Evolutionary conservation across 2,113 vertebrate genomes (phyloP).

Genomic region (Crotophaga sulcirostris): DNA sequence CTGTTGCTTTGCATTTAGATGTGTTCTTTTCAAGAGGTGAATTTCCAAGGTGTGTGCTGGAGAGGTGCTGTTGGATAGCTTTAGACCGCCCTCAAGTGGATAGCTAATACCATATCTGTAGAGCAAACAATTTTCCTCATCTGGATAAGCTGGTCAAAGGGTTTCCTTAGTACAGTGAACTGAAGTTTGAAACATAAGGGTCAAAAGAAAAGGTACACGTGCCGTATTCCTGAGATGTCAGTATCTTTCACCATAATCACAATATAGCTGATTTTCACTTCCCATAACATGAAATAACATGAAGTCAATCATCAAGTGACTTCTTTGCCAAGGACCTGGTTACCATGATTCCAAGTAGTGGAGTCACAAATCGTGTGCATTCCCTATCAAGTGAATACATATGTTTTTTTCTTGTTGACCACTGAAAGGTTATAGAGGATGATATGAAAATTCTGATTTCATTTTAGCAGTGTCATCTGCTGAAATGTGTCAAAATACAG

Average conservation of each 20-base stretch:
- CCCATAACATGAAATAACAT: neutral
- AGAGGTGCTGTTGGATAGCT: neutral
- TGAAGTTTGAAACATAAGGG: neutral
- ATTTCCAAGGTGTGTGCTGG: neutral
- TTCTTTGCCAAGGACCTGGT: neutral
- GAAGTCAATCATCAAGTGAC: neutral
- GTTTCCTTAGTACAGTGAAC: neutral
- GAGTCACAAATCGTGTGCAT: accelerated
- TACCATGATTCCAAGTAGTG: neutral
- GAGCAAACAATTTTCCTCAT: neutral
- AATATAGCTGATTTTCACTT: neutral
- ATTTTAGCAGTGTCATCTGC: neutral
- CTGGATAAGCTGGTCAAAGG: neutral
- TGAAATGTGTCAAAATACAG: neutral
- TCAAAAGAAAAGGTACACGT: neutral
- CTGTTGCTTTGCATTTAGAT: neutral
- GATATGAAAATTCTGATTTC: neutral
- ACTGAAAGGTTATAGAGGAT: neutral
- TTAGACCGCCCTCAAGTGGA: slow-evolving; percentile 52
- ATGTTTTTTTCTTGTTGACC: neutral
- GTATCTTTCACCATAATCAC: neutral
- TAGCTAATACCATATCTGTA: neutral
- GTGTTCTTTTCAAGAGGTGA: neutral
- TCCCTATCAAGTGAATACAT: neutral
- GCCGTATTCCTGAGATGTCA: neutral